A percentile compares a stretch with the other conserved stretches of the same genome.
Conservation (phyloP, 2,888 invertebrate genomes). For the Sarcophaga carnaria region DNA sequence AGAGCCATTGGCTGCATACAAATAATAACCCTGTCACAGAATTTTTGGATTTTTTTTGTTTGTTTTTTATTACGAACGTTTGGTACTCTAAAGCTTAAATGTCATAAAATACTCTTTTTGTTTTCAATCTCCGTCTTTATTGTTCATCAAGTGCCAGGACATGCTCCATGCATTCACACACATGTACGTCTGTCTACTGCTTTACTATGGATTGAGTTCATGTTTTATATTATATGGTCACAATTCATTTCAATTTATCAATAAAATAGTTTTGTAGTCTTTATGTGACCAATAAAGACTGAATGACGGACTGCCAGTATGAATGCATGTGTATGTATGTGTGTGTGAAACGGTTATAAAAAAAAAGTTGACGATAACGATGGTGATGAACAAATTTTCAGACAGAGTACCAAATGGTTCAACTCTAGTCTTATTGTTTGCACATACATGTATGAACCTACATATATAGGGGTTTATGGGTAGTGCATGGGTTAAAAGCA, state of each 20-base stretch:
- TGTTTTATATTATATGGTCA: slow-evolving; percentile 50
- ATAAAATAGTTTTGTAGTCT: slow-evolving; percentile 65
- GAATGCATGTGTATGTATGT: neutral
- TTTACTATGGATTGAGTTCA: neutral
- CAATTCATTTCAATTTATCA: slow-evolving; percentile 67
- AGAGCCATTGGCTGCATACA: slow-evolving; percentile 46
- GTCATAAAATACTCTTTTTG: slow-evolving; percentile 40
- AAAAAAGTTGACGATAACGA: slow-evolving; percentile 20
- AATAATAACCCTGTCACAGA: neutral
- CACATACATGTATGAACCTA: neutral
- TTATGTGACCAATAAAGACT: slow-evolving; percentile 58
- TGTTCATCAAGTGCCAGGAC: slow-evolving; percentile 9
- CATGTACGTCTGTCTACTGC: neutral
- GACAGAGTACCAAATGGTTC: slow-evolving; percentile 24
- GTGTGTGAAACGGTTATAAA: slow-evolving; percentile 3
- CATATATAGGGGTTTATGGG: neutral
- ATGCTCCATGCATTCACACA: neutral
- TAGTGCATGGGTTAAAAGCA: neutral
- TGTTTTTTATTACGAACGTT: neutral
- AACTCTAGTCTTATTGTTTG: neutral
- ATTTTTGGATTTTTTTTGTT: neutral
- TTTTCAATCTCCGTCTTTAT: slow-evolving; percentile 39
- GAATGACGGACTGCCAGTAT: neutral
- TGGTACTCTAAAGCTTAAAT: slow-evolving; percentile 17
- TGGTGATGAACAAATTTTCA: neutral